Evolutionary conservation across 2,888 invertebrate species (phyloP).

Genomic region (Cremastinae sp.): DNA sequence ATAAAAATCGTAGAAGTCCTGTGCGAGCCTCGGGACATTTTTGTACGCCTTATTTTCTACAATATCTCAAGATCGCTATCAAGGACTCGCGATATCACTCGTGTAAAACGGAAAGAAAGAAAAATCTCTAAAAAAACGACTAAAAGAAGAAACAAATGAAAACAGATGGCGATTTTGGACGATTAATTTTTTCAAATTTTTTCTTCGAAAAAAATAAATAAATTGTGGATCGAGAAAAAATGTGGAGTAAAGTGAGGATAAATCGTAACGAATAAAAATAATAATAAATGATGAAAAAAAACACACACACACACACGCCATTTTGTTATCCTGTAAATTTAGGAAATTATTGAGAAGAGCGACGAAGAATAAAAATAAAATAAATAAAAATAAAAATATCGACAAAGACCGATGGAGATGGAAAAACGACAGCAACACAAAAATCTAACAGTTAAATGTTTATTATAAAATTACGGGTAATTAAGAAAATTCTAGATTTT

Average conservation of each 20-base stretch:
- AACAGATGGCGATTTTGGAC: neutral
- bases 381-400: constrained; percentile 53
- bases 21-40: constrained; percentile 61
- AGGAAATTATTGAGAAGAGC: constrained; percentile 46
- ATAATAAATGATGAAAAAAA: constrained; percentile 39
- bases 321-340: constrained; percentile 63
- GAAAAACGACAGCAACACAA: constrained; percentile 46
- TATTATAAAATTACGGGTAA: constrained; percentile 80
- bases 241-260: constrained; percentile 30
- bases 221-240: constrained; percentile 15
- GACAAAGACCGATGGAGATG: constrained; percentile 24
- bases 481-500: constrained; percentile 79
- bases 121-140: constrained; percentile 23
- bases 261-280: constrained; percentile 17
- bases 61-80: constrained; percentile 62
- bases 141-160: constrained; percentile 17
- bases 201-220: constrained; percentile 9
- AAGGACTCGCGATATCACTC: constrained; percentile 58
- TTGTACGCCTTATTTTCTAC: constrained; percentile 69
- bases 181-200: neutral
- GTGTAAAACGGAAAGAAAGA: constrained; percentile 49
- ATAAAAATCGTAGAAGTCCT: constrained; percentile 52
- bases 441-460: constrained; percentile 76
- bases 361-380: constrained; percentile 33
- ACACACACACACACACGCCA: constrained; percentile 40